A percentile compares a stretch with the other conserved stretches of the same genome.
Evolutionary conservation across 2,797 vertebrate genomes (phyloP).

Genomic region (Enteromius trimaculatus): DNA sequence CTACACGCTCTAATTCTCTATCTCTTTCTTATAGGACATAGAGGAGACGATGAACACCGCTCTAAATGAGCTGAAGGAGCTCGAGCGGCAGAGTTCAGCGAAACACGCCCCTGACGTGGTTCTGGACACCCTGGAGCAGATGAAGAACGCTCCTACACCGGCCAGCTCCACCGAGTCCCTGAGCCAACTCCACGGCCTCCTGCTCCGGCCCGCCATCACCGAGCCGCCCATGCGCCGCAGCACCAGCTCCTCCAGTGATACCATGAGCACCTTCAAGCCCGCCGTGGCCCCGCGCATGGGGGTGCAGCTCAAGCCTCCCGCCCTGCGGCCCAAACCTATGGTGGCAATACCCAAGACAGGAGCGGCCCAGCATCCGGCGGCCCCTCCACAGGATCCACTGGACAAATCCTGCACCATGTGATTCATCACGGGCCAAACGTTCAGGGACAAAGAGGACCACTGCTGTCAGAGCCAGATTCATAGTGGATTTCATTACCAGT

Average conservation of each 20-base stretch:
- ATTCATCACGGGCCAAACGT: constrained; percentile 53
- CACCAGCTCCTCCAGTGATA: constrained; percentile 89
- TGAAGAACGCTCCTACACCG: constrained; percentile 78
- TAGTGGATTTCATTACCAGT: background rate
- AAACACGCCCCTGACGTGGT: constrained; percentile 98
- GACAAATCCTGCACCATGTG: constrained; percentile 99
- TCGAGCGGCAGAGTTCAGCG: constrained; percentile 94
- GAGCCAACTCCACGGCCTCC: constrained; percentile 75
- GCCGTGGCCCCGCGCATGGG: constrained; percentile 93
- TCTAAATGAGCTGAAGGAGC: constrained; percentile 94
- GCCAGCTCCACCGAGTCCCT: constrained; percentile 81
- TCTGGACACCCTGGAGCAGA: constrained; percentile 95
- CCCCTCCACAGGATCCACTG: constrained; percentile 83
- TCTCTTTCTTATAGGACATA: constrained; percentile 84
- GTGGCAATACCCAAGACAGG: constrained; percentile 87
- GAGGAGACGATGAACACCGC: constrained; percentile 99
- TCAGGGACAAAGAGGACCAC: constrained; percentile 1
- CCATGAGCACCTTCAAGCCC: constrained; percentile 98
- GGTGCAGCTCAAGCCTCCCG: constrained; percentile 95
- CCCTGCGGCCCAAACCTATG: constrained; percentile 93
- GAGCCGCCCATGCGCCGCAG: constrained; percentile 89
- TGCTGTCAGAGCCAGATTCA: constrained; percentile 1
- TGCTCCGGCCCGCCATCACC: constrained; percentile 73
- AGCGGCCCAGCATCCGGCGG: constrained; percentile 68
- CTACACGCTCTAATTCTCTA: background rate